Evolutionary conservation across 1,140 invertebrate genomes (phyloP).

Genomic region (Oryctes rhinoceros): DNA sequence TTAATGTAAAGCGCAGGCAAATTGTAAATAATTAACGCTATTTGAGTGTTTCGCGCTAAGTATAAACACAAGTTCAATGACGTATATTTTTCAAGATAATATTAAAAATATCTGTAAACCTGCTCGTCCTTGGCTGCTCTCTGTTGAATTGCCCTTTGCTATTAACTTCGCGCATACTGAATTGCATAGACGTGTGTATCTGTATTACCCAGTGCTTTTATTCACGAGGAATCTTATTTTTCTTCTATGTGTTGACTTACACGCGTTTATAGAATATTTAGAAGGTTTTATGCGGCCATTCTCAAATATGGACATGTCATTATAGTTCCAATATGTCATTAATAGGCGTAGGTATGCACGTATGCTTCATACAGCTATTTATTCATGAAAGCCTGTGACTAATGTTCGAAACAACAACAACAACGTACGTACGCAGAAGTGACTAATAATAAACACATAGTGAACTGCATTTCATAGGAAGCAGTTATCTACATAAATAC

Average conservation of each 20-base stretch:
- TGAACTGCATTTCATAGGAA: neutral
- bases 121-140: conserved; percentile 20
- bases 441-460: conserved; percentile 5
- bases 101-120: conserved; percentile 29
- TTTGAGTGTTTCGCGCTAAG: neutral
- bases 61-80: conserved; percentile 3
- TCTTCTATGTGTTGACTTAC: neutral
- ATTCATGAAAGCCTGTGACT: neutral
- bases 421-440: neutral
- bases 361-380: neutral
- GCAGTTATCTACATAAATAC: neutral
- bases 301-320: neutral
- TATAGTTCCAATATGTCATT: neutral
- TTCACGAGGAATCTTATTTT: neutral
- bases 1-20: neutral
- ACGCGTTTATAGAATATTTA: neutral
- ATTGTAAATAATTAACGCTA: conserved; percentile 5
- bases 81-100: neutral
- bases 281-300: neutral
- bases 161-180: neutral
- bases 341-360: neutral
- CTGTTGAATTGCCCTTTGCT: conserved; percentile 2
- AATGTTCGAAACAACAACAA: conserved; percentile 3
- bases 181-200: neutral
- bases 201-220: conserved; percentile 4